Conservation (phyloP, 2,888 invertebrate genomes). For the Rhamnusium bicolor region DNA sequence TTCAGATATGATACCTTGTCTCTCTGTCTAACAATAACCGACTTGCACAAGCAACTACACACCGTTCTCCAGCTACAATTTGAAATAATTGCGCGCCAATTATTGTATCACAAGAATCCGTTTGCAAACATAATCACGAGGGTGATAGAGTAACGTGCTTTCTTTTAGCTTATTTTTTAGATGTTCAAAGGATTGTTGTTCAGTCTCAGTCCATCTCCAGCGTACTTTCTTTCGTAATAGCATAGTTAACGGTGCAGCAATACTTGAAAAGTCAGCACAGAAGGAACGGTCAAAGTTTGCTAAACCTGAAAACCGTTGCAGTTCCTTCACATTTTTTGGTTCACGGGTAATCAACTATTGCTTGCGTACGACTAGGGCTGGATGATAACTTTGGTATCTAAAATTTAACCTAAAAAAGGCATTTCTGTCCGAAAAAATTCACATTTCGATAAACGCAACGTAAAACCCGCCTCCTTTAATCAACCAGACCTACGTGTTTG, state of each 20-base stretch:
- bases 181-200: neutral
- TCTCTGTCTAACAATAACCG: slow-evolving; percentile 4
- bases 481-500: too few relatives aligned
- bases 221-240: neutral
- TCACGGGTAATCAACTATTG: neutral
- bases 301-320: neutral
- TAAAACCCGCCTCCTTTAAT: too few relatives aligned
- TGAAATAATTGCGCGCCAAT: neutral
- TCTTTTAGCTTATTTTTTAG: too few relatives aligned
- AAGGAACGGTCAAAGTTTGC: slow-evolving; percentile 8
- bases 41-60: neutral
- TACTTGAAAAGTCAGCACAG: neutral
- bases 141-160: too few relatives aligned
- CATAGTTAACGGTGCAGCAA: neutral
- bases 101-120: too few relatives aligned
- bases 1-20: neutral
- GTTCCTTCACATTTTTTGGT: neutral
- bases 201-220: neutral
- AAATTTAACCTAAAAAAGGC: too few relatives aligned
- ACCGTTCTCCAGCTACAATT: neutral
- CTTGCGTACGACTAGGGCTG: neutral
- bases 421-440: too few relatives aligned
- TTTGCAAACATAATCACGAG: too few relatives aligned
- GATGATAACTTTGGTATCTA: too few relatives aligned
- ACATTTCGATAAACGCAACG: too few relatives aligned